Percentiles rank a stretch among this genome's conserved stretches.
Conservation (phyloP, 1,140 invertebrate genomes). For the Leptinotarsa texana region DNA sequence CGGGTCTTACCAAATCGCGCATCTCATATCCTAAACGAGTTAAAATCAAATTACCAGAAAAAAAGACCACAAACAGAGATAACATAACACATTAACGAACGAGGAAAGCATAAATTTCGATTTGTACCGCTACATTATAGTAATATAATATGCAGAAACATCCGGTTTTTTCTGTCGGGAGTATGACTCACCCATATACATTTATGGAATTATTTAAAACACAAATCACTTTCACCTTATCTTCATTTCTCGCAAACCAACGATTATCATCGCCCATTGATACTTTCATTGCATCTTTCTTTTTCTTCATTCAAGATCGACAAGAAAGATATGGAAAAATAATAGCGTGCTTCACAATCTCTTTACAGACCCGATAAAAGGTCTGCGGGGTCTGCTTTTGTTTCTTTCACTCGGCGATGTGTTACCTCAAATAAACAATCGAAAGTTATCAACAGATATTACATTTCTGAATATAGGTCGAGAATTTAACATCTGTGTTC, state of each 20-base stretch:
- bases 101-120: background rate
- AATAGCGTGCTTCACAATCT: background rate
- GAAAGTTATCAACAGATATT: background rate
- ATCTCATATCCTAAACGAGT: background rate
- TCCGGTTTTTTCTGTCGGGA: background rate
- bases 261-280: constrained; percentile 2
- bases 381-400: constrained; percentile 7
- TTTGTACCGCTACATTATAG: background rate
- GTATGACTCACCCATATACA: constrained; percentile 4
- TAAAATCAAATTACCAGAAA: background rate
- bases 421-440: background rate
- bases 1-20: background rate
- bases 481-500: constrained; percentile 1
- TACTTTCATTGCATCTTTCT: background rate
- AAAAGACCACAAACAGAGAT: background rate
- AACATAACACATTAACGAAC: constrained; percentile 1
- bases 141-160: constrained; percentile 7
- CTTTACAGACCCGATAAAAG: background rate
- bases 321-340: background rate
- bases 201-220: background rate
- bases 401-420: background rate
- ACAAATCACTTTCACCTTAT: constrained; percentile 6
- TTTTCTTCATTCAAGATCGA: background rate
- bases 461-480: background rate
- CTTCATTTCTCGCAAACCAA: background rate